Conservation (phyloP, 2,888 invertebrate species). For the Lasioglossum leucozonium region DNA sequence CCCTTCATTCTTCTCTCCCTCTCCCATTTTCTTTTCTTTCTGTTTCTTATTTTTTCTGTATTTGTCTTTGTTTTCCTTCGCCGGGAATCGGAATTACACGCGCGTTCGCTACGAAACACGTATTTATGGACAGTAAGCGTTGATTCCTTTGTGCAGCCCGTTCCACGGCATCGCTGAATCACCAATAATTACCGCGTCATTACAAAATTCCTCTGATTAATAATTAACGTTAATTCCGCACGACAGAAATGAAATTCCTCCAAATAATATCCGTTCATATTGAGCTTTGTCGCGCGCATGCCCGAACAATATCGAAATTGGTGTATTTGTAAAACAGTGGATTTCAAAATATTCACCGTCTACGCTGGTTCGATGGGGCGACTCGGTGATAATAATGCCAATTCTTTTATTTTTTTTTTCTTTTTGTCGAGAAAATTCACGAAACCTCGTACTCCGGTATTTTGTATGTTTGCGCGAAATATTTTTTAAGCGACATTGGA, state of each 20-base stretch:
- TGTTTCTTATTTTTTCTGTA: not conserved
- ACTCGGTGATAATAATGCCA: not conserved
- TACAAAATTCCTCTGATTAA: conserved; percentile 47
- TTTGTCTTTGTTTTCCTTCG: not conserved
- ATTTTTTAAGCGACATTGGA: not conserved
- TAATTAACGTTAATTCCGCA: conserved; percentile 42
- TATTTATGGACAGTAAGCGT: not conserved
- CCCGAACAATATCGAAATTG: not conserved
- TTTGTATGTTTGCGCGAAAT: not conserved
- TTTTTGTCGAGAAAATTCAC: not conserved
- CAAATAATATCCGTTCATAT: conserved; percentile 20
- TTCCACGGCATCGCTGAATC: conserved; percentile 27
- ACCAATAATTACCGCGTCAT: conserved; percentile 23
- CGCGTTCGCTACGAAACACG: not conserved
- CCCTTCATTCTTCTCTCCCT: not conserved
- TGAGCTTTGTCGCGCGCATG: not conserved
- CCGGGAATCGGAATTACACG: no score
- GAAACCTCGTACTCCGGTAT: not conserved
- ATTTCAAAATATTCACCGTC: not conserved
- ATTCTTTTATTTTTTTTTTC: not conserved
- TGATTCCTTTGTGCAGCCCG: conserved; percentile 17
- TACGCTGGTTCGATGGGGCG: not conserved
- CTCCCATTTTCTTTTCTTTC: not conserved
- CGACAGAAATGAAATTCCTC: conserved; percentile 21
- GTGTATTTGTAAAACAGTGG: not conserved